These are phyloP conservation scores for Microctonus aethiopoides DNA, from an alignment of 2,888 invertebrate genomes.

Conservation along the genomic window DNA sequence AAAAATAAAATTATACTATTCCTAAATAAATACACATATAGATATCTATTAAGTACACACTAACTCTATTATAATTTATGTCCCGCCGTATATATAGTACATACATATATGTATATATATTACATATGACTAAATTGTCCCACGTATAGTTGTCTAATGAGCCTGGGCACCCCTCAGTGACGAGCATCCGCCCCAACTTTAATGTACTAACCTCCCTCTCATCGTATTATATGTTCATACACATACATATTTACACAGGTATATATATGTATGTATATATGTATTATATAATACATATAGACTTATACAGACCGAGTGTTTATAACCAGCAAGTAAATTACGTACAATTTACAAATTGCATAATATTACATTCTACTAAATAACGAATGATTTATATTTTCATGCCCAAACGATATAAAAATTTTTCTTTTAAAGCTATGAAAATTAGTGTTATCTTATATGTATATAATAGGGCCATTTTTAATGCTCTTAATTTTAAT, in stretches of 20 bases:
- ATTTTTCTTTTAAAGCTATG: too few species aligned
- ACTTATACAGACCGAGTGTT: background rate
- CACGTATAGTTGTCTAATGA: slow-evolving; percentile 60
- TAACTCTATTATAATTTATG: background rate
- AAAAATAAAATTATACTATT: background rate
- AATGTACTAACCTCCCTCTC: slow-evolving; percentile 39
- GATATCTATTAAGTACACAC: background rate
- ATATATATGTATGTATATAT: background rate
- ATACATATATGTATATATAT: background rate
- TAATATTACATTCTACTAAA: slow-evolving; percentile 5
- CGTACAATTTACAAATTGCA: background rate
- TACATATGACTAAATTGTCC: slow-evolving; percentile 38
- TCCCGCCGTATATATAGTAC: background rate
- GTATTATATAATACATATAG: background rate
- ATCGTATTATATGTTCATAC: too few species aligned
- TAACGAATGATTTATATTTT: slow-evolving; percentile 11
- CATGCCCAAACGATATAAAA: too few species aligned
- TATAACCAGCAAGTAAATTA: background rate
- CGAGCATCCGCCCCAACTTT: slow-evolving; percentile 36
- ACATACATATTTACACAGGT: too few species aligned
- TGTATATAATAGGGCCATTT: too few species aligned
- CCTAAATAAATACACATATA: background rate
- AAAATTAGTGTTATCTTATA: too few species aligned
- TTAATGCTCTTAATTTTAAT: too few species aligned
- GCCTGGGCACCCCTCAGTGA: slow-evolving; percentile 52